A percentile compares a stretch with the other conserved stretches of the same genome.
phyloP scores from a whole-genome alignment of 2,113 vertebrate genomes.

The Ailuropoda melanoleuca region DNA sequence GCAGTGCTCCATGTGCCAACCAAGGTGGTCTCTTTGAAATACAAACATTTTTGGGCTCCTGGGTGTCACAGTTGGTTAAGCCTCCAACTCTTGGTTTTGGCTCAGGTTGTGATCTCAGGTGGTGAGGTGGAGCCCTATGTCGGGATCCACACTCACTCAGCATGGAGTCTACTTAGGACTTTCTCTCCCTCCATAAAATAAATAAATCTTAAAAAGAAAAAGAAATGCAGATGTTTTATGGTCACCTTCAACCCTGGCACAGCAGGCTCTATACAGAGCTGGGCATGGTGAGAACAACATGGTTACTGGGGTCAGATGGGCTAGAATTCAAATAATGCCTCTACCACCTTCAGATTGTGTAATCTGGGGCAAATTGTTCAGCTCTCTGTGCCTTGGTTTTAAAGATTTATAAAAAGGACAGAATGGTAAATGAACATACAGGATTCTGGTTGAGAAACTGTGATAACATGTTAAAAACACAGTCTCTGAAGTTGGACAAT shows the following conservation, averaged over 20 bases:
- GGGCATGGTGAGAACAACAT: background rate
- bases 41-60: background rate
- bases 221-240: background rate
- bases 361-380: background rate
- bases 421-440: background rate
- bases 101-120: background rate
- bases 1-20: background rate
- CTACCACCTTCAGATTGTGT: background rate
- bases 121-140: background rate
- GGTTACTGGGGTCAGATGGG: background rate
- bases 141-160: background rate
- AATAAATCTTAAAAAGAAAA: background rate
- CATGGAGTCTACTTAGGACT: background rate
- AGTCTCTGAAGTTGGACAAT: background rate
- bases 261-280: background rate
- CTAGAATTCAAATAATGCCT: background rate
- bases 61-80: background rate
- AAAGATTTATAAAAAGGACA: background rate
- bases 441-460: background rate
- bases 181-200: background rate
- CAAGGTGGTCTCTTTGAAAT: background rate
- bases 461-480: background rate
- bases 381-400: background rate
- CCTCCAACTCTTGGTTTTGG: background rate
- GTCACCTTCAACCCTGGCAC: background rate